Evolutionary conservation across 30 jellyfish, hydroid and myxozoan species (phyloP), one percentile per base, ranked within the genome.

Genomic region (Aurelia aurita): DNA sequence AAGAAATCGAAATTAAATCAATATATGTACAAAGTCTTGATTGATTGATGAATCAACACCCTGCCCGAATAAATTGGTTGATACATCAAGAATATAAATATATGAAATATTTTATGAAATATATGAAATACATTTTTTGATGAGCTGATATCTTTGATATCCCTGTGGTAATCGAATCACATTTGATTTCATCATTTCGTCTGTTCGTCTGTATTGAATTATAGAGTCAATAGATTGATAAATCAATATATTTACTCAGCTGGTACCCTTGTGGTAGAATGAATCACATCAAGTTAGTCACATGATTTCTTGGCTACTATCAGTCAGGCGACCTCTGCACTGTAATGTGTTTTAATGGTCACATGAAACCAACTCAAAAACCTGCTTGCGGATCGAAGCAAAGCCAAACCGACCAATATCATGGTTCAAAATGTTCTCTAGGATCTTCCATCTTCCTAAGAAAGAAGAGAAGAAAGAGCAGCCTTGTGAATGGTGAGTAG

Each of bases 401-500:
- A 61, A 10, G 23, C 15, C 27, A 13, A 27, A 7, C 53, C 61
- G 6, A 20, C 43, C 5, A 3, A 63, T 44, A 53, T 61, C 82
- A 82, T 82, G 91, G 22, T 68, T 66, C 79, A 65, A 19, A 29
- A 86, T 86, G 95, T 86, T 86, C 31, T 86, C 95, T 4, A 73
- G 95, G 76, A 46, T 86, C 22, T 86, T 86, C 72, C 35, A 75
- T 21, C 43, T 64, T 45, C 95, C 74, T 22, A 86, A 74, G 43
- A 62, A 53, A 55, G 95, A 86, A 51, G 95, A 74, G 61, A 86
- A 86, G 73, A 86, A 86, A 55, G 95, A 86, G 53, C 34, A 14
- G 25, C 79, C 89, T 55, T 86, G 89, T 58, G 89, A 74, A 61
- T 86, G 95, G 95, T 86, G 34, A 62, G 95, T 54, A 39, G 51